Evolutionary conservation across 2,888 invertebrate genomes (phyloP), one percentile per base, ranked within the genome.

Genomic region (Dolichopus griseipennis): DNA sequence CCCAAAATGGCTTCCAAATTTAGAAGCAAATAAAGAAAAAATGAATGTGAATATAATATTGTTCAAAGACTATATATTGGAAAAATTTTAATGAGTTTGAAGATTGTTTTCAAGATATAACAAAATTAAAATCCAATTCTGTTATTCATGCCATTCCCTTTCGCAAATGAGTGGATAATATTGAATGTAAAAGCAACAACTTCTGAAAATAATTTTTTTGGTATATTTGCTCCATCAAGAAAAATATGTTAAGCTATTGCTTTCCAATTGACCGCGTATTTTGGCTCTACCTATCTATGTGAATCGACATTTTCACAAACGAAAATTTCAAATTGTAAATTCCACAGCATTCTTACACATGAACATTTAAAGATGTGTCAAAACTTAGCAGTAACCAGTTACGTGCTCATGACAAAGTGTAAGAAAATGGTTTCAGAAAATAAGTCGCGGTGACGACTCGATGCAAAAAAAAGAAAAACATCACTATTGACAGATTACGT

Each of bases 201-300:
- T 64, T 64, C 64, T 64, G 27, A 64, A 64, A 21, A 61, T 64
- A n/a, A n/a, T 27, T 18, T 64, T 64, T 33, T 64, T 64, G 64
- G 33, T 33, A 18, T 33, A 18, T 5, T 64, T 64, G 2, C 18
- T 64, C 12, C 64, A 64, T 64, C 20, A 21, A 61, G 61, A 61
- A 20, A 61, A 61, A 61, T 21, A 61, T 61, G 21, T 21, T 7
- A 12, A 61, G 64, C 4, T 64, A 64, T 64, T 15, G 33, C 64
- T 33, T 64, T 64, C 18, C 18, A 64, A 18, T 64, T 64, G 33
- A 64, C 64, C 33, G 64, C 64, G 64, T 64, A 64, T 18, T 64
- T 64, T 64, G 64, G 27, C 10, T 64, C 64, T 18, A 64, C 33
- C 33, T 64, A 33, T 64, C 64, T 64, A 64, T 64, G 33, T 64